Percentiles rank a stretch among this genome's conserved stretches.
Evolutionary conservation across 2,888 invertebrate genomes (phyloP).

Genomic region (Hyposoter didymator): DNA sequence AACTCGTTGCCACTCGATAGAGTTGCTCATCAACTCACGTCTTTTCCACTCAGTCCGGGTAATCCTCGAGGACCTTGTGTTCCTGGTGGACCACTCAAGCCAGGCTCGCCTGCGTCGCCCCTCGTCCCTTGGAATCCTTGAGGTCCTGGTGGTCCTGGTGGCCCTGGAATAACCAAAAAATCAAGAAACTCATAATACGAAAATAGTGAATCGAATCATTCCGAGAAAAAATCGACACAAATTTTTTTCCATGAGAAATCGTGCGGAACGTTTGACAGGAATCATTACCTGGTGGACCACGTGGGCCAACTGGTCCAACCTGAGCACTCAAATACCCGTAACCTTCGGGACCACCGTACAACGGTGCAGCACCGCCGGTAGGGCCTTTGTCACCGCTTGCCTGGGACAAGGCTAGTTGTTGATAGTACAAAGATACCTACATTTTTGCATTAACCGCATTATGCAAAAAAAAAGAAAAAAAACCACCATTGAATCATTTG

Average conservation of each 20-base stretch:
- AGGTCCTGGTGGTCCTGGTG: conserved; percentile 87
- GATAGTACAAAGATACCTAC: conserved; percentile 90
- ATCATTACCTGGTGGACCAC: conserved; percentile 89
- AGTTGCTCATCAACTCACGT: conserved; percentile 85
- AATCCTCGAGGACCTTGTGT: conserved; percentile 87
- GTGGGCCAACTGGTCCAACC: conserved; percentile 91
- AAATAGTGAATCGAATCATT: not conserved
- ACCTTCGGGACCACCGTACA: conserved; percentile 85
- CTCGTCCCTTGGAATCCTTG: conserved; percentile 94
- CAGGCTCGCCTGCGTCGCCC: conserved; percentile 92
- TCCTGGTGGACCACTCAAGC: conserved; percentile 88
- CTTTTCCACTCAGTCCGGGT: conserved; percentile 90
- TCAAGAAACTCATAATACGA: not conserved
- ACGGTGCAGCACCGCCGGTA: conserved; percentile 84
- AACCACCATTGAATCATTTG: not conserved
- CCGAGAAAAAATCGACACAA: not conserved
- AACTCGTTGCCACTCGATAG: not conserved
- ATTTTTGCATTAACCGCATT: conserved; percentile 12
- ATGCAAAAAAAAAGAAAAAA: not conserved
- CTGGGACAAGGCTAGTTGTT: conserved; percentile 90
- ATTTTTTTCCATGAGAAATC: too few relatives aligned
- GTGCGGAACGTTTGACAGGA: too few relatives aligned
- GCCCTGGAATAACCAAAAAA: conserved; percentile 72
- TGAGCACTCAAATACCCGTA: conserved; percentile 92
- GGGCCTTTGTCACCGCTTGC: conserved; percentile 92